Evolutionary conservation across 2,113 vertebrate species (phyloP), one percentile per base, ranked within the genome.

Genomic region (Otis tarda): DNA sequence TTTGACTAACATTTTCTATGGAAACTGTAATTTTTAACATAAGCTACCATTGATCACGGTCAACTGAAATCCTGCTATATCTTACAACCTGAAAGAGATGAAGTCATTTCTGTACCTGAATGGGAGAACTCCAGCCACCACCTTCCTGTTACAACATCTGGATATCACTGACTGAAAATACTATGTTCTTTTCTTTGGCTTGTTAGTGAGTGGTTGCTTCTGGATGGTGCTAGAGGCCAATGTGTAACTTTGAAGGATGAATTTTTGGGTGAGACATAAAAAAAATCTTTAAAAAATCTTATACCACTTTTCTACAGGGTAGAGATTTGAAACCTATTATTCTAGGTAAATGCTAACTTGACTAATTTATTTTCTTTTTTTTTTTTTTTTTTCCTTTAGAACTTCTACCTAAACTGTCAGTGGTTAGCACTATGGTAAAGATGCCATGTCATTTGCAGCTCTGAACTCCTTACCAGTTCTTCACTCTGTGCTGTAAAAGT

Each of bases 41-140:
- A 0, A 18, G 0, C 13, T 70, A 17, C 12, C 10, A 7, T 7
- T 28, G 23, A 16, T 28, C 20, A 23, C 0, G 1, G 56, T 22
- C n/a, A 21, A 41, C 28, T 87, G 35, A 52, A 83, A 91, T 65
- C 6, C 28, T 90, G 16, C 3, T 11, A 19, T 30, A 33, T 37
- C 12, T 27, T 22, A 24, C 15, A 73, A 41, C 19, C 10, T 67
- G 50, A 43, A 74, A 37, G 28, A 70, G 35, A 37, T 49, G 49
- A 45, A 87, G 16, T 11, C 7, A 2, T 31, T 9, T 37, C 16
- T 56, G 50, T 28, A 27, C 27, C 30, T 16, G 7, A 50, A 7
- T 25, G 41, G 30, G 7, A 80, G 47, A 89, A 37, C 4, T 33
- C 1, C 10, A 82, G 14, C 37, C 8, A 2, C 22, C n/a, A 37